Evolutionary conservation across 2,888 invertebrate species (phyloP), one percentile per base, ranked within the genome.

Genomic region (Zygothrica quintamaculata): DNA sequence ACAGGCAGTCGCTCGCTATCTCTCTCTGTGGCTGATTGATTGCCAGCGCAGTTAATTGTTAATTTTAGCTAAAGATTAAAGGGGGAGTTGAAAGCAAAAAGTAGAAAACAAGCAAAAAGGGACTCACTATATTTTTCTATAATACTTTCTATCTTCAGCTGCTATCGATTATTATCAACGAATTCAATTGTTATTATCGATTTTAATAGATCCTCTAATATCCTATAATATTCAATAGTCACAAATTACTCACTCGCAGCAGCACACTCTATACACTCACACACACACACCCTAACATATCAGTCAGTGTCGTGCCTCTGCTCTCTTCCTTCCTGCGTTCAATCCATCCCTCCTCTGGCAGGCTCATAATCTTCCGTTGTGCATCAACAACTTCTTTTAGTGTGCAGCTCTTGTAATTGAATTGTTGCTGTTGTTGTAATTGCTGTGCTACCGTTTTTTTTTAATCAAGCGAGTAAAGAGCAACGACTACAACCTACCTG

Each of bases 351-450:
- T 5, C 18, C 9, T n/a, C 39, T 18, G 22, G 34, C 39, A 39
- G 22, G 34, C 16, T 47, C 37, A 36, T 56, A 61, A 57, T 73
- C 67, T 71, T 42, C 6, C 1, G 67, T 15, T 68, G 68, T 43
- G 60, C 77, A 67, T 12, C 51, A 43, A 52, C 48, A 36, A 37
- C 56, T 52, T 33, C 51, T 44, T 26, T 26, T 4, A 12, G 25
- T 39, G 58, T 31, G 66, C 40, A 57, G 65, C 50, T 53, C 50
- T 58, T 82, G 80, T 84, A 86, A 81, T 81, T 81, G 86, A 81
- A 86, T 81, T 86, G 86, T 81, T 81, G 80, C 77, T 81, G 86
- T 81, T 81, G 80, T 84, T 81, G 80, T 81, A 81, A 86, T 81
- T 86, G 80, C 84, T 86, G 70, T 86, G 86, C 80, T 81, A 81